Evolutionary conservation across 2,888 invertebrate genomes (phyloP).

Genomic region (Gandaritis pyraliata): DNA sequence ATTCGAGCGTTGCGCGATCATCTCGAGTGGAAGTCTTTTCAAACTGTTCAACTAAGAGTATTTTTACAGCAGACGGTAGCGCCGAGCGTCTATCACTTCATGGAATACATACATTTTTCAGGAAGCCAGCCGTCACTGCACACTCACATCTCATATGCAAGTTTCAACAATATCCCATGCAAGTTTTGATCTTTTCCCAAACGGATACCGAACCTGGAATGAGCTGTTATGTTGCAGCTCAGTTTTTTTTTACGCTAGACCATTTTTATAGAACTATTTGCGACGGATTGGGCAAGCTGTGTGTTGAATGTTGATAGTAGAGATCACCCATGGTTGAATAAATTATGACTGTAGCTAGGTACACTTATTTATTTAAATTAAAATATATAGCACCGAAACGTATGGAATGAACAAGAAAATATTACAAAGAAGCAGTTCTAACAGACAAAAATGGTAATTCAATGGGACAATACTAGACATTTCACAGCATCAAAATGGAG

Average conservation of each 20-base stretch:
- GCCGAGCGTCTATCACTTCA: constrained; percentile 47
- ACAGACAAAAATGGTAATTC: constrained; percentile 26
- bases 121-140: constrained; percentile 60
- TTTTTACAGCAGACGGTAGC: constrained; percentile 44
- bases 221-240: constrained; percentile 39
- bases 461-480: constrained; percentile 42
- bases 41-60: constrained; percentile 60
- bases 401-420: too few species aligned
- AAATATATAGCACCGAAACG: too few species aligned
- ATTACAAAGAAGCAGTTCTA: constrained; percentile 4
- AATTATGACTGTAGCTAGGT: too few species aligned
- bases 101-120: constrained; percentile 69
- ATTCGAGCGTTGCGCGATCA: constrained; percentile 48
- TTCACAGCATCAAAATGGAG: constrained; percentile 55
- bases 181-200: constrained; percentile 51
- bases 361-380: too few species aligned
- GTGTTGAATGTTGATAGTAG: background rate
- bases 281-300: constrained; percentile 1
- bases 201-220: constrained; percentile 42
- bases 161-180: constrained; percentile 25
- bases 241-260: constrained; percentile 37
- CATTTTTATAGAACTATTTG: constrained; percentile 23
- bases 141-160: constrained; percentile 44
- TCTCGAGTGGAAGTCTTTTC: constrained; percentile 62
- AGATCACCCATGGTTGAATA: too few species aligned